phyloP scores from a whole-genome alignment of 92 coral and sea anemone genomes.

The Zoanthus sansibaricus region DNA sequence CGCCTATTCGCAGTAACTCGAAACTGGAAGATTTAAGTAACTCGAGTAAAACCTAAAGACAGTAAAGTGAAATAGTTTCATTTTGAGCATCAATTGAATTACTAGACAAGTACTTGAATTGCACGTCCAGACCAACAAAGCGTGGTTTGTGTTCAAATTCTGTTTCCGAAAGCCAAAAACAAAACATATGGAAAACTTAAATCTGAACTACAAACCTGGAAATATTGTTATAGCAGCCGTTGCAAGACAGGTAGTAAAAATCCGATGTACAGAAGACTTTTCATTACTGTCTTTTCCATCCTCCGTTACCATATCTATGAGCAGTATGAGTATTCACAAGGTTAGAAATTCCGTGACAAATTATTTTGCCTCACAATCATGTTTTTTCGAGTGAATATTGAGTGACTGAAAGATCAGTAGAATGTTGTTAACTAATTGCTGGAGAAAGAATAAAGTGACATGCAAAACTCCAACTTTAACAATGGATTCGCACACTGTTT shows the following conservation, averaged over 20 bases:
- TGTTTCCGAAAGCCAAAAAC: neutral
- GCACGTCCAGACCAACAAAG: neutral
- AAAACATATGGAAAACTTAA: neutral
- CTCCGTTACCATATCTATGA: neutral
- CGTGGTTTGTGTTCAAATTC: neutral
- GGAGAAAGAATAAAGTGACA: too few species aligned
- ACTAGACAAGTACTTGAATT: too few species aligned
- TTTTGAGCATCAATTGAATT: too few species aligned
- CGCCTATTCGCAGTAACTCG: too few species aligned
- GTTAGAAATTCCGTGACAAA: neutral
- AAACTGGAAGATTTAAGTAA: too few species aligned
- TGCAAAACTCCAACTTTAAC: too few species aligned
- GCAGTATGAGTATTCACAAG: too few species aligned
- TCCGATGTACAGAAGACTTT: neutral
- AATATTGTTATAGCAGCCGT: slow-evolving; percentile 22
- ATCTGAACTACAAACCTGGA: slow-evolving; percentile 26
- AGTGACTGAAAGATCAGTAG: too few species aligned
- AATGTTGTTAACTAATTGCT: too few species aligned
- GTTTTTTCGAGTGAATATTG: neutral
- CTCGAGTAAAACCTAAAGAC: too few species aligned
- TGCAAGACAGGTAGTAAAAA: slow-evolving; percentile 20
- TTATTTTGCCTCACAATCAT: neutral
- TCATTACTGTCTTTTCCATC: neutral
- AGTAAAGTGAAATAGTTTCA: too few species aligned
- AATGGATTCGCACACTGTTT: too few species aligned